Conservation (phyloP, 2,797 vertebrate genomes). For the Zenarchopterus dispar region DNA sequence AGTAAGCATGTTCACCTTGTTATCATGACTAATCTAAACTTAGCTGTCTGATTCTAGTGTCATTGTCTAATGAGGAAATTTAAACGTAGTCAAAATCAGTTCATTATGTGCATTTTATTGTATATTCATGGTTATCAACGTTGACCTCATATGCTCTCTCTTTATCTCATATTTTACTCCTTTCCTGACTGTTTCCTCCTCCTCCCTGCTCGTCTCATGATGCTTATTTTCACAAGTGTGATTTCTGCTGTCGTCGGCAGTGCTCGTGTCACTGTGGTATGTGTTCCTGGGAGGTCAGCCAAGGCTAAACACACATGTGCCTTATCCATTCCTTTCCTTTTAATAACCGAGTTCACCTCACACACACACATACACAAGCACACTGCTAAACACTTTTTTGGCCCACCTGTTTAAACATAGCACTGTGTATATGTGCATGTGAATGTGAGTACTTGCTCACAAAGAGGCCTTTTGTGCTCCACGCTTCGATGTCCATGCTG, state of each 20-base stretch:
- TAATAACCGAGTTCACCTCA: constrained; percentile 59
- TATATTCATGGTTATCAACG: too few relatives aligned
- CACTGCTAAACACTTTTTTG: constrained; percentile 41
- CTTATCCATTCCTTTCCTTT: constrained; percentile 74
- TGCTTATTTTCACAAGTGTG: constrained; percentile 76
- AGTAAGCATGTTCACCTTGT: too few relatives aligned
- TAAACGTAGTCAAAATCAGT: too few relatives aligned
- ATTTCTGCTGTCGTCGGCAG: constrained; percentile 75
- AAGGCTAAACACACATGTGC: constrained; percentile 70
- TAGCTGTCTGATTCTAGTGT: too few relatives aligned
- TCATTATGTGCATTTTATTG: too few relatives aligned
- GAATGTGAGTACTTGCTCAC: constrained; percentile 54
- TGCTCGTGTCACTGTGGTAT: constrained; percentile 69
- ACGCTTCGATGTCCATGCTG: constrained; percentile 62
- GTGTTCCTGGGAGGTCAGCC: constrained; percentile 71
- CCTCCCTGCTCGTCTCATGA: constrained; percentile 46
- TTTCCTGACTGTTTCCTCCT: constrained; percentile 7
- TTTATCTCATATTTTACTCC: constrained; percentile 10
- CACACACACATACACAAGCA: constrained; percentile 17
- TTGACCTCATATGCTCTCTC: not conserved
- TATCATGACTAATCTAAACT: too few relatives aligned
- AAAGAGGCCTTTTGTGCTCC: constrained; percentile 73
- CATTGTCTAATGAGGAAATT: too few relatives aligned
- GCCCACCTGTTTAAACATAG: constrained; percentile 80
- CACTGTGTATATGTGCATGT: constrained; percentile 53